A percentile compares a stretch with the other conserved stretches of the same genome.
phyloP scores from a whole-genome alignment of 2,888 invertebrate genomes.

The Heliothis peltigera region DNA sequence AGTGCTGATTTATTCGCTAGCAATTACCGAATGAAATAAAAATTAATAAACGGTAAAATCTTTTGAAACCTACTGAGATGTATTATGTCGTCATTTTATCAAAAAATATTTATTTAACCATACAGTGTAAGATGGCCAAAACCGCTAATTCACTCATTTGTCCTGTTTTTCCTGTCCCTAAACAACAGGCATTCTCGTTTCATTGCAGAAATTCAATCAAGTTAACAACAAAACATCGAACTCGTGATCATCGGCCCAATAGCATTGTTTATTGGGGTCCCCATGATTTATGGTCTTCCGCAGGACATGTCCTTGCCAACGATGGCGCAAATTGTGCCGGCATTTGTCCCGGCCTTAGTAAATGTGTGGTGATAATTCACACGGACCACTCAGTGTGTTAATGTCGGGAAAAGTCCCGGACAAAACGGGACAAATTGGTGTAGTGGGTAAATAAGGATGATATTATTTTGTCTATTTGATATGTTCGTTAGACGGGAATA shows the following conservation, averaged over 20 bases:
- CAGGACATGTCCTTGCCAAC: constrained; percentile 73
- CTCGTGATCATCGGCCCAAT: constrained; percentile 59
- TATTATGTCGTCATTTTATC: no score
- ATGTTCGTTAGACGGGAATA: constrained; percentile 27
- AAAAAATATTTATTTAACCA: neutral
- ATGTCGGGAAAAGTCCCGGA: constrained; percentile 64
- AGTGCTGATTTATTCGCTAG: neutral
- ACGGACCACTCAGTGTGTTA: constrained; percentile 66
- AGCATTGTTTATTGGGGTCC: constrained; percentile 76
- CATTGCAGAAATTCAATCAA: constrained; percentile 60
- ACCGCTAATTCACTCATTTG: constrained; percentile 6
- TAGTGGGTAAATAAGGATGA: constrained; percentile 52
- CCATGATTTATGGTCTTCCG: constrained; percentile 74
- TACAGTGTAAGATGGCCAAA: neutral
- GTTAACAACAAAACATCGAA: constrained; percentile 55
- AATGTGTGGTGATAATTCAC: constrained; percentile 78
- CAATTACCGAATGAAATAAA: neutral
- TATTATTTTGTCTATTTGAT: constrained; percentile 42
- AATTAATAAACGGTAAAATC: neutral
- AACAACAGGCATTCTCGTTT: constrained; percentile 28
- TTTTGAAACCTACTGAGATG: no score
- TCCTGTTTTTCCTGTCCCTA: constrained; percentile 18
- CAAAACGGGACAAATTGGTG: constrained; percentile 61
- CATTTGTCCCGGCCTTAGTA: constrained; percentile 76
- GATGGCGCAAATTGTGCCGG: constrained; percentile 73